These are phyloP conservation scores for Sinodicranocentrus sp. DNA, from an alignment of 2,888 invertebrate species.

Conservation along the genomic window DNA sequence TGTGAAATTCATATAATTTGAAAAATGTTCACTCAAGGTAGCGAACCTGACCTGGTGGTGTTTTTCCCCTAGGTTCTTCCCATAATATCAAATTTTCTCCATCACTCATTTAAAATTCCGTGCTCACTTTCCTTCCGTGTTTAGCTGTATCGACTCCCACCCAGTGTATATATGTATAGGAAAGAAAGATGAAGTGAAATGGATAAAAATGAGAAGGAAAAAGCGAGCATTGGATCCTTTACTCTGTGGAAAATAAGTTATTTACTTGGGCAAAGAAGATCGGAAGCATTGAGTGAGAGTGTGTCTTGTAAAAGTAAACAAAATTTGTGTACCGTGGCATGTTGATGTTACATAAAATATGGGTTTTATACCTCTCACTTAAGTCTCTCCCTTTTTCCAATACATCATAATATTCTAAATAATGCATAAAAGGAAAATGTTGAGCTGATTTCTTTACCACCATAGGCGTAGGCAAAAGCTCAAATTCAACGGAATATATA, in stretches of 20 bases:
- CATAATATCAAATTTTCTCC: background rate
- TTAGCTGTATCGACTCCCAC: too few species aligned
- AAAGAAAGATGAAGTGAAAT: too few species aligned
- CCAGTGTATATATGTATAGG: too few species aligned
- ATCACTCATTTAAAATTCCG: too few species aligned
- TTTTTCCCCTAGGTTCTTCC: background rate
- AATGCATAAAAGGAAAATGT: slow-evolving; percentile 71
- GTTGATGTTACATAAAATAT: slow-evolving; percentile 43
- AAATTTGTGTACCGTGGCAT: slow-evolving; percentile 38
- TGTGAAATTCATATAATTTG: too few species aligned
- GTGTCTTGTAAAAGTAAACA: slow-evolving; percentile 6
- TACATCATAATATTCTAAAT: slow-evolving; percentile 76
- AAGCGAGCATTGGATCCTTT: too few species aligned
- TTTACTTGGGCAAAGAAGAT: too few species aligned
- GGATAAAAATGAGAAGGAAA: too few species aligned
- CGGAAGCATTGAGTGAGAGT: background rate
- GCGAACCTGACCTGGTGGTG: background rate
- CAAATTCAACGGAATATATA: too few species aligned
- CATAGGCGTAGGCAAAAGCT: background rate
- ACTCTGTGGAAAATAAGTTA: too few species aligned
- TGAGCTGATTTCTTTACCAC: slow-evolving; percentile 20
- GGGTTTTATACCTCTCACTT: slow-evolving; percentile 25
- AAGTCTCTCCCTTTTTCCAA: slow-evolving; percentile 73
- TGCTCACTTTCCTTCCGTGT: too few species aligned
- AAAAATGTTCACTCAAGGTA: too few species aligned